phyloP scores from a whole-genome alignment of 23 tunicate genomes.

The Diplosoma virens region DNA sequence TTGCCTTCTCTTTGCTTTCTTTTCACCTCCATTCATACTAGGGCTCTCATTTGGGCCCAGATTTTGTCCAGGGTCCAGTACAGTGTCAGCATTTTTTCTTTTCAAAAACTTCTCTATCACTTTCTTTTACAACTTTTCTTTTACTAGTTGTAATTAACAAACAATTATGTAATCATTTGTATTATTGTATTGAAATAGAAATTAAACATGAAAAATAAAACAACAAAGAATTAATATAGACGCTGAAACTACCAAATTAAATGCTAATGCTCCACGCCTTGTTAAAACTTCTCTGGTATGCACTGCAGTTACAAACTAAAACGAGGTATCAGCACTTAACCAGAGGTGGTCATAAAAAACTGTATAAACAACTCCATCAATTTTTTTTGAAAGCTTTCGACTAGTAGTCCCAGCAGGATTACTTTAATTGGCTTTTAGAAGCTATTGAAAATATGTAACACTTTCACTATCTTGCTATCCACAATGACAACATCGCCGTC shows the following conservation, averaged over 20 bases:
- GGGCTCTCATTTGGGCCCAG: conserved; percentile 23
- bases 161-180: conserved; percentile 20
- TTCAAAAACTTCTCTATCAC: conserved; percentile 39
- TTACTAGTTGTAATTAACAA: conserved; percentile 29
- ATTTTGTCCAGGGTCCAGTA: conserved; percentile 40
- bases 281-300: conserved; percentile 29
- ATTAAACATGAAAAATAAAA: conserved; percentile 27
- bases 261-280: conserved; percentile 31
- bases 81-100: conserved; percentile 21
- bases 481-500: conserved; percentile 28
- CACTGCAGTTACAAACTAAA: conserved; percentile 29
- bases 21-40: conserved; percentile 34
- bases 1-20: conserved; percentile 40
- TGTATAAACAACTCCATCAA: conserved; percentile 26
- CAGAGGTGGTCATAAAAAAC: conserved; percentile 32
- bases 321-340: conserved; percentile 28
- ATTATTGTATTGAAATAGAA: conserved; percentile 16
- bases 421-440: conserved; percentile 31
- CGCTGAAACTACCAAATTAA: conserved; percentile 29
- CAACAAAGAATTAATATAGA: conserved; percentile 26
- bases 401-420: conserved; percentile 29
- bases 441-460: conserved; percentile 23
- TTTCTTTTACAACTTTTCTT: conserved; percentile 12
- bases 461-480: conserved; percentile 32
- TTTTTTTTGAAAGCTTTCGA: conserved; percentile 22